phyloP scores from a whole-genome alignment of 2,888 invertebrate species.

The Drosophila ustulata region DNA sequence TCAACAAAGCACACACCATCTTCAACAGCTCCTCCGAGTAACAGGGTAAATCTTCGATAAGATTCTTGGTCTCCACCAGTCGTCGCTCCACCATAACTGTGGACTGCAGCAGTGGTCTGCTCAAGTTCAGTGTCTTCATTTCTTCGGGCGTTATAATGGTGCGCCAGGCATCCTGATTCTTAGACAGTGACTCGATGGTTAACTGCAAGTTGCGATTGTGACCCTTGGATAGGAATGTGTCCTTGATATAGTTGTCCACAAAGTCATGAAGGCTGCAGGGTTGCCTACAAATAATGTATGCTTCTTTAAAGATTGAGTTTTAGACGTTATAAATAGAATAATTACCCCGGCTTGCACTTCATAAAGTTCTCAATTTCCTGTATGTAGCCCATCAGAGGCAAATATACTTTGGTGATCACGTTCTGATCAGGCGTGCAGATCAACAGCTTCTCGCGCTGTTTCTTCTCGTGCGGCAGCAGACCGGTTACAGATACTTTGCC shows the following conservation, averaged over 20 bases:
- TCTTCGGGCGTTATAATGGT: constrained; percentile 90
- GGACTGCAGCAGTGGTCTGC: constrained; percentile 89
- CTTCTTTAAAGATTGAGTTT: background rate
- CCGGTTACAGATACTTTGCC: constrained; percentile 69
- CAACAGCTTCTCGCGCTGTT: constrained; percentile 87
- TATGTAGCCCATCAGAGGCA: constrained; percentile 93
- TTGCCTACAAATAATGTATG: constrained; percentile 83
- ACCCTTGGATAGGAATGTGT: constrained; percentile 93
- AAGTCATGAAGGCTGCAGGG: constrained; percentile 93
- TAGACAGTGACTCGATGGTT: constrained; percentile 89
- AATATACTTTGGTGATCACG: constrained; percentile 92
- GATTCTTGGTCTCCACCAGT: constrained; percentile 87
- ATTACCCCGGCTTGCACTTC: constrained; percentile 87
- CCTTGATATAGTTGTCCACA: constrained; percentile 93
- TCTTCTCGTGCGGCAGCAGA: constrained; percentile 71
- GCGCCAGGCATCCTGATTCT: constrained; percentile 92
- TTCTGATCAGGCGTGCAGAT: constrained; percentile 92
- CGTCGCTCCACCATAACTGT: constrained; percentile 89
- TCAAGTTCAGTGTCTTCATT: constrained; percentile 87
- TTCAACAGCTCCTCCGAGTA: constrained; percentile 91
- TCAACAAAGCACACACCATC: constrained; percentile 89
- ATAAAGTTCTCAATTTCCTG: constrained; percentile 92
- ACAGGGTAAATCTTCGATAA: constrained; percentile 90
- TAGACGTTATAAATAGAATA: too few relatives aligned
- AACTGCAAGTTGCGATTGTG: constrained; percentile 86